Percentiles rank a stretch among this genome's conserved stretches.
phyloP scores from a whole-genome alignment of 2,113 vertebrate species.

The Sylvilagus bachmani region DNA sequence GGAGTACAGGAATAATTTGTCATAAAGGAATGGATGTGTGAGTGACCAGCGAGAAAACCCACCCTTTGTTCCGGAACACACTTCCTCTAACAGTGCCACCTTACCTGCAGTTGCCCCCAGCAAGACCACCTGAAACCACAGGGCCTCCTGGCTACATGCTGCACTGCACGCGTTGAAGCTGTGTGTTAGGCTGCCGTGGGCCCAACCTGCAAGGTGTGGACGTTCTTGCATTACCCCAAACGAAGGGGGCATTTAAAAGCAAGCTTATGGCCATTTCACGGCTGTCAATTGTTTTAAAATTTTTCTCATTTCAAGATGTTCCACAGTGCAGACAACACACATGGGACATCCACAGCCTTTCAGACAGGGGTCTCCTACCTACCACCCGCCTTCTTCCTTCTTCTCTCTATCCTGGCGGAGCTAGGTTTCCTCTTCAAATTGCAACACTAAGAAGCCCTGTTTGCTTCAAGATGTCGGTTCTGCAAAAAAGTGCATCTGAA shows the following conservation, averaged over 20 bases:
- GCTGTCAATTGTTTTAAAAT: neutral
- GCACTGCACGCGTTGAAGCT: neutral
- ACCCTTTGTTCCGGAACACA: neutral
- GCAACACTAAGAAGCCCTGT: neutral
- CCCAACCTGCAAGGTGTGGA: neutral
- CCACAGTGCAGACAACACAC: neutral
- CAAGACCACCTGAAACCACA: neutral
- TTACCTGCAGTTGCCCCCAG: fast-evolving
- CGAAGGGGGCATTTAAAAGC: neutral
- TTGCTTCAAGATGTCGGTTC: fast-evolving
- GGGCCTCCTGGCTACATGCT: neutral
- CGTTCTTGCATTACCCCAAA: neutral
- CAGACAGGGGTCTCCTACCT: neutral
- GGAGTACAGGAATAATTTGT: neutral
- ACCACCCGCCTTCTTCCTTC: neutral
- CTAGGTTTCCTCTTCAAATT: neutral
- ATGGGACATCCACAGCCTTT: neutral
- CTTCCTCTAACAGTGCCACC: neutral
- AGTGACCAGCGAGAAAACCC: neutral
- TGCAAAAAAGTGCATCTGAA: slow-evolving; percentile 6
- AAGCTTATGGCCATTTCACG: neutral
- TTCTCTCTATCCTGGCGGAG: fast-evolving
- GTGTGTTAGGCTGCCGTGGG: fast-evolving
- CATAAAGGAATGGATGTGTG: neutral
- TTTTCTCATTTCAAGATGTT: slow-evolving; percentile 26